Evolutionary conservation across 2,888 invertebrate species (phyloP).

Genomic region (Seira ritae): DNA sequence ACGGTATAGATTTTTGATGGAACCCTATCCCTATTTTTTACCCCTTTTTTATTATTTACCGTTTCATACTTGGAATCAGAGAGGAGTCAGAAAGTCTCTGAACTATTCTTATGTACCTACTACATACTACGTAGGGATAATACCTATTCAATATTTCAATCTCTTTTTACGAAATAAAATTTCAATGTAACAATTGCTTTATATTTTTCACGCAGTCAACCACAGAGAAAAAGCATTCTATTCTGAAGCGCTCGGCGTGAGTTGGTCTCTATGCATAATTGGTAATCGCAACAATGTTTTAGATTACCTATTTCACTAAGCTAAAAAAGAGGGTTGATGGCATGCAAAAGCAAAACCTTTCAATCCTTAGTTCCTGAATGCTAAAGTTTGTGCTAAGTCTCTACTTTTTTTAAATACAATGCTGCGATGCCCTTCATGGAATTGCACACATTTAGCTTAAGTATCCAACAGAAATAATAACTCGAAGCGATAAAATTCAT

Average conservation of each 20-base stretch:
- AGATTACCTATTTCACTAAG: background rate
- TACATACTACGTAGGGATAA: background rate
- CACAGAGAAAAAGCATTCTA: constrained; percentile 3
- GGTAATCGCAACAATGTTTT: constrained; percentile 11
- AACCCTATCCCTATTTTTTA: constrained; percentile 21
- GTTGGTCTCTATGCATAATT: constrained; percentile 6
- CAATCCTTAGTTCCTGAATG: no score
- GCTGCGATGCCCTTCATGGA: no score
- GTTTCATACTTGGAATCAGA: background rate
- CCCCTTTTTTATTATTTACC: background rate
- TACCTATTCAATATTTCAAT: background rate
- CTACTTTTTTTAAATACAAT: no score
- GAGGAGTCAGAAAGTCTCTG: background rate
- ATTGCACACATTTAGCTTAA: no score
- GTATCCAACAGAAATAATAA: no score
- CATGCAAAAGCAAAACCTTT: no score
- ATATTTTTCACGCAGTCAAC: constrained; percentile 48
- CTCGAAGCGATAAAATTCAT: no score
- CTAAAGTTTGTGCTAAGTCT: no score
- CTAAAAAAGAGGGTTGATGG: background rate
- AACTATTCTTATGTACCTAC: no score
- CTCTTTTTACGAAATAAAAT: background rate
- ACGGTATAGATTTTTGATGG: background rate
- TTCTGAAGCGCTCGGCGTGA: background rate
- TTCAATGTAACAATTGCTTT: background rate